Conservation (phyloP, 2,888 invertebrate genomes). For the Chaetogeoica ovagalla region DNA sequence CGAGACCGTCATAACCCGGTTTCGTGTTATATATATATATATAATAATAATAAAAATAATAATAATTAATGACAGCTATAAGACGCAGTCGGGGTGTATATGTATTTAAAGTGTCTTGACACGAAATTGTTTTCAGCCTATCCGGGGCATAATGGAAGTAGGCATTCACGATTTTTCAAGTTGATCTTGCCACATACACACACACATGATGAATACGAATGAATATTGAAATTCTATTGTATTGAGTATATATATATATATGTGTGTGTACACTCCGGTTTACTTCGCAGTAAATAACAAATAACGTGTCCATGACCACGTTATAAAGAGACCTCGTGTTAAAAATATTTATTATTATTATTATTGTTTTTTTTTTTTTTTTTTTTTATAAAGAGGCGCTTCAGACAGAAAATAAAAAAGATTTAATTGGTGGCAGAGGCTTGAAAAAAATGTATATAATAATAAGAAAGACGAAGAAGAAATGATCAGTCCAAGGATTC, state of each 20-base stretch:
- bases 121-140: conserved; percentile 20
- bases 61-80: conserved; percentile 19
- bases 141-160: conserved; percentile 14
- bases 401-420: conserved; percentile 14
- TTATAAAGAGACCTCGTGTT: conserved; percentile 24
- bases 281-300: conserved; percentile 32
- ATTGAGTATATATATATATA: not conserved
- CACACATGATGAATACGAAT: not conserved
- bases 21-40: not conserved
- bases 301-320: conserved; percentile 28
- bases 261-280: not conserved
- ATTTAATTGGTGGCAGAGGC: conserved; percentile 32
- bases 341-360: not conserved
- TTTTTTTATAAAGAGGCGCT: conserved; percentile 20
- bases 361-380: not conserved
- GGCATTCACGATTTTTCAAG: conserved; percentile 43
- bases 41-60: not conserved
- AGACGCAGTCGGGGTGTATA: conserved; percentile 12
- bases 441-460: not conserved
- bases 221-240: conserved; percentile 41
- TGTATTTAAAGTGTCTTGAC: conserved; percentile 26
- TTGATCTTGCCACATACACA: not conserved
- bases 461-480: not conserved
- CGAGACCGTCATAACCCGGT: not conserved
- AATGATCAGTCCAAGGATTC: conserved; percentile 29